Conservation (phyloP, 2,888 invertebrate species). For the Luperina nickerlii region DNA sequence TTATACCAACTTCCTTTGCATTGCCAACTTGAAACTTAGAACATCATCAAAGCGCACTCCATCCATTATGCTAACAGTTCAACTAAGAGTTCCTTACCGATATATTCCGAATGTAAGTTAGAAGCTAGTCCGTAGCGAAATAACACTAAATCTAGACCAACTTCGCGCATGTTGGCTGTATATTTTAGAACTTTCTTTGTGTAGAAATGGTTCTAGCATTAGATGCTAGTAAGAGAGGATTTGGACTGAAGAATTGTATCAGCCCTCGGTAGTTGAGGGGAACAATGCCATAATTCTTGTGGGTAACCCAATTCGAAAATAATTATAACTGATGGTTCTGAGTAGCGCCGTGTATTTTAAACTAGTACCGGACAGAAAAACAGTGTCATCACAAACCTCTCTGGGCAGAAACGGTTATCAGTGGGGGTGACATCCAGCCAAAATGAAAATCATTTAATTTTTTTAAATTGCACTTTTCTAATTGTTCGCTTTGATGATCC, state of each 20-base stretch:
- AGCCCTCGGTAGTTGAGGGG: slow-evolving; percentile 22
- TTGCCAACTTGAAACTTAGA: slow-evolving; percentile 21
- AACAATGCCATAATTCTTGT: slow-evolving; percentile 5
- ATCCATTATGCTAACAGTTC: slow-evolving; percentile 55
- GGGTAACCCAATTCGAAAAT: neutral
- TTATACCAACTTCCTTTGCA: slow-evolving; percentile 5
- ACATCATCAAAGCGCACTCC: slow-evolving; percentile 49
- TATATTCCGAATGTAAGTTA: slow-evolving; percentile 69
- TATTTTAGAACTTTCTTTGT: slow-evolving; percentile 69
- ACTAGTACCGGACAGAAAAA: neutral
- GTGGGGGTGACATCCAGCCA: too few relatives aligned
- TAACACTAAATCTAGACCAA: slow-evolving; percentile 71
- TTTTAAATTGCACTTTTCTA: neutral
- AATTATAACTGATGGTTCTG: neutral
- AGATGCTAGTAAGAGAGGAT: slow-evolving; percentile 53
- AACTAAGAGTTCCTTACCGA: slow-evolving; percentile 61
- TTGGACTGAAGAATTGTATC: slow-evolving; percentile 54
- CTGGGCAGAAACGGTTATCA: neutral
- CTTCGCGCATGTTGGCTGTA: slow-evolving; percentile 67
- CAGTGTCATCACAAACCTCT: neutral
- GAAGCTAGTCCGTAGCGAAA: slow-evolving; percentile 66
- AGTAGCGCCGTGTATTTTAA: neutral
- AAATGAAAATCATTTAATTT: neutral
- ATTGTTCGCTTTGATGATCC: neutral
- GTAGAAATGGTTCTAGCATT: slow-evolving; percentile 58